phyloP scores from a whole-genome alignment of 2,797 vertebrate genomes.

The Sebastes paucispinis region DNA sequence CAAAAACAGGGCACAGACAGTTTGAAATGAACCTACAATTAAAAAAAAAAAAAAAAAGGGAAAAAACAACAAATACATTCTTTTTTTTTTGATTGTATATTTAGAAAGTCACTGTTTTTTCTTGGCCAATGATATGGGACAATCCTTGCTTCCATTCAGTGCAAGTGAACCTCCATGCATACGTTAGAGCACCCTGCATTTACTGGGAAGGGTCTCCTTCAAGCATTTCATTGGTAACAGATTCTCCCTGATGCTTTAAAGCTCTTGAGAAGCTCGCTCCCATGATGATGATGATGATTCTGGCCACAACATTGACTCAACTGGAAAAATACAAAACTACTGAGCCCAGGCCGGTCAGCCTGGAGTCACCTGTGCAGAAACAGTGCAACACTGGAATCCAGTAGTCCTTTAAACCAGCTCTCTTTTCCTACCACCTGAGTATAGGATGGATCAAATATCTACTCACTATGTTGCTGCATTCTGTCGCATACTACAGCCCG shows the following conservation, averaged over 20 bases:
- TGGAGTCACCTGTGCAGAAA: conserved; percentile 19
- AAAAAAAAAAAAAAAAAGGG: conserved; percentile 4
- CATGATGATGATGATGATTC: not conserved
- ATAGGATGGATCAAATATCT: conserved; percentile 45
- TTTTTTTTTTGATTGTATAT: conserved; percentile 18
- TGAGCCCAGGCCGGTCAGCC: not conserved
- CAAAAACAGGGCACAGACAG: conserved; percentile 10
- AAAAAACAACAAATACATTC: conserved; percentile 42
- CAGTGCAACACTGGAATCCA: conserved; percentile 33
- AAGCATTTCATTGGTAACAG: conserved; percentile 22
- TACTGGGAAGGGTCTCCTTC: conserved; percentile 7
- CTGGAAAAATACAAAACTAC: conserved; percentile 28
- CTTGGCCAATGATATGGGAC: conserved; percentile 30
- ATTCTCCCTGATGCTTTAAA: conserved; percentile 40
- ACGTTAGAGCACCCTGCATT: not conserved
- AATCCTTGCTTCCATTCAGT: conserved; percentile 21
- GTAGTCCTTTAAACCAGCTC: conserved; percentile 13
- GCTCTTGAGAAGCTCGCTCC: conserved; percentile 13
- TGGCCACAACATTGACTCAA: conserved; percentile 1
- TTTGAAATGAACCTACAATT: not conserved
- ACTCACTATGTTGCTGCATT: conserved; percentile 27
- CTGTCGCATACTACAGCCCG: conserved; percentile 27
- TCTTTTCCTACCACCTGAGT: conserved; percentile 59
- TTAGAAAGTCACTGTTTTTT: not conserved
- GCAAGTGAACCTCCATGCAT: conserved; percentile 25